These are phyloP conservation scores for Stomatorhinus walkeri DNA, from an alignment of 2,797 vertebrate species.

Conservation along the genomic window DNA sequence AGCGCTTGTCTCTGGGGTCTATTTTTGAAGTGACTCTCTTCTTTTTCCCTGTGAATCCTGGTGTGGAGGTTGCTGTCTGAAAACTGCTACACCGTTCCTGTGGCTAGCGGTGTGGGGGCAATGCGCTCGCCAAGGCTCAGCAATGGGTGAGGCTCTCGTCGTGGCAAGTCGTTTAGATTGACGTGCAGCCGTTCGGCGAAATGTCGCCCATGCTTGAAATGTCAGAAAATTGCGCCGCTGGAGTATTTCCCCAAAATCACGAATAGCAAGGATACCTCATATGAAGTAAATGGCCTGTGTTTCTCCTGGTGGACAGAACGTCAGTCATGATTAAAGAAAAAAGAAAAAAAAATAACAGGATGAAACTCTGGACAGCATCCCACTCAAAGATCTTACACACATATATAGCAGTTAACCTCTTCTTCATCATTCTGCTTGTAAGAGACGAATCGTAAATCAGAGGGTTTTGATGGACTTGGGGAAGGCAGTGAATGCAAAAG, in stretches of 20 bases:
- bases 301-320: background rate
- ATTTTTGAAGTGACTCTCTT: slow-evolving; percentile 1
- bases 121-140: background rate
- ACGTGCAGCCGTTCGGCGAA: background rate
- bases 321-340: background rate
- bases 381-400: background rate
- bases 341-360: background rate
- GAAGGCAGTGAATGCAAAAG: background rate
- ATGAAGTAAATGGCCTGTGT: background rate
- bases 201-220: background rate
- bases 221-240: background rate
- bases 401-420: background rate
- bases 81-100: background rate
- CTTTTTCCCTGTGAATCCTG: slow-evolving; percentile 3
- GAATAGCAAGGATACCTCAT: background rate
- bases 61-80: background rate
- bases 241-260: background rate
- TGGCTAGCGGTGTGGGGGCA: background rate
- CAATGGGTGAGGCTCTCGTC: background rate
- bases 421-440: background rate
- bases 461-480: background rate
- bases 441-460: background rate
- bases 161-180: background rate
- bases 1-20: background rate
- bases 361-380: background rate